Conservation (phyloP, 1,140 invertebrate species). For the Cyclargus thomasi region DNA sequence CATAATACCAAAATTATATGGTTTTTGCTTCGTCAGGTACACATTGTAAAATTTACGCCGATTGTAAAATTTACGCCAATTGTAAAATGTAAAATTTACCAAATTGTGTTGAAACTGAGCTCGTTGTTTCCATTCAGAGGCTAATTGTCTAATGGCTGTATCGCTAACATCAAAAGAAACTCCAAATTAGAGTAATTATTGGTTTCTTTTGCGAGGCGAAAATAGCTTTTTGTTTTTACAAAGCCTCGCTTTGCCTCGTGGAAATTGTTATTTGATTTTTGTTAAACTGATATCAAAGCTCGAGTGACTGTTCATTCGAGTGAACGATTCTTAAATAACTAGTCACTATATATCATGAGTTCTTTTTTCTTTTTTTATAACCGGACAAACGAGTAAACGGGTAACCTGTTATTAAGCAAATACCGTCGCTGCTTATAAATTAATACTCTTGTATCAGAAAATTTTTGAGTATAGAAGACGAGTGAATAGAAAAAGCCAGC, state of each 20-base stretch:
- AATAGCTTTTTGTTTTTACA: slow-evolving; percentile 1
- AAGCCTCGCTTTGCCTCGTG: background rate
- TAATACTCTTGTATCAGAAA: no score
- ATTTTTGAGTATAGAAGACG: no score
- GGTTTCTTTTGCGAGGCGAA: background rate
- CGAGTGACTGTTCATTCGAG: no score
- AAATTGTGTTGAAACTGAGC: background rate
- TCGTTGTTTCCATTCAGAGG: background rate
- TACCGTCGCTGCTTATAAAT: no score
- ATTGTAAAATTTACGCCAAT: background rate
- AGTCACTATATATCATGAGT: no score
- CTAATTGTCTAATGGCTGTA: background rate
- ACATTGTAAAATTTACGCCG: background rate
- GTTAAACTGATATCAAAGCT: background rate
- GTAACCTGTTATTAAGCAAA: no score
- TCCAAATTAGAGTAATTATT: background rate
- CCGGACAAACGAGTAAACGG: no score
- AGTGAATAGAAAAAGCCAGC: no score
- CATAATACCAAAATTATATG: no score
- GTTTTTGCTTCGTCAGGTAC: background rate
- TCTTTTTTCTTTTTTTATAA: no score
- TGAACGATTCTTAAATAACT: no score
- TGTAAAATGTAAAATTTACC: background rate
- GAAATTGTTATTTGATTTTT: background rate
- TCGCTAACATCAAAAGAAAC: background rate